Evolutionary conservation across 2,113 vertebrate genomes (phyloP), one percentile per base, ranked within the genome.

Genomic region (Perca schrenkii): DNA sequence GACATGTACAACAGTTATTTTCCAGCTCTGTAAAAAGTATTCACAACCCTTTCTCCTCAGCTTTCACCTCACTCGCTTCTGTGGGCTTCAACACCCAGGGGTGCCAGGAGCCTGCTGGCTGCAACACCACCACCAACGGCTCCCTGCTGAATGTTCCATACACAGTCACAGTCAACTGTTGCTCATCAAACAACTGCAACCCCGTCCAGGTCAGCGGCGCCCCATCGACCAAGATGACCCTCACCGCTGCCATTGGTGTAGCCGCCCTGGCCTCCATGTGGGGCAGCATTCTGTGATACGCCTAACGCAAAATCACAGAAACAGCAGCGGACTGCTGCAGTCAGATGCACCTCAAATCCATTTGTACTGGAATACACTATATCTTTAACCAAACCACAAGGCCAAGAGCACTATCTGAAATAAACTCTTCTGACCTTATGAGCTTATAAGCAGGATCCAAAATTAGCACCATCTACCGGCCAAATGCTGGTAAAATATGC

Each of bases 101-200:
- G 16, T 95, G 95, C 77, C 1, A 0, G 0, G 17, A 8, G 1
- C 0, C 6, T 0, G 0, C 0, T 0, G 0, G 0, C 10, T 95
- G 94, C 80, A 90, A 88, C 52, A 0, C 0, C 0, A 88, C 82
- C n/a, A 0, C 0, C 13, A 74, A 2, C 0, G 0, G 0, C 12
- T 77, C 31, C 10, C 0, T 94, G 8, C 10, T 93, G 17, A 40
- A 62, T 0, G 2, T 77, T 1, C 0, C 0, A 1, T 92, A 82
- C 57, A 0, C 0, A 1, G 0, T 47, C 16, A 0, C 0, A 0
- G 0, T n/a, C 0, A 0, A 0, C 0, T 95, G 95, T 82, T 95
- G 95, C 74, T n/a, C 3, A 3, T 25, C 82, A 0, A 13, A 93
- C 79, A 74, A 36, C 0, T 95, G 94, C 86, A 95, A 94, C 93